Base-by-base conservation (phyloP, 2,888 invertebrate species). In the Julus scandinavius region DNA sequence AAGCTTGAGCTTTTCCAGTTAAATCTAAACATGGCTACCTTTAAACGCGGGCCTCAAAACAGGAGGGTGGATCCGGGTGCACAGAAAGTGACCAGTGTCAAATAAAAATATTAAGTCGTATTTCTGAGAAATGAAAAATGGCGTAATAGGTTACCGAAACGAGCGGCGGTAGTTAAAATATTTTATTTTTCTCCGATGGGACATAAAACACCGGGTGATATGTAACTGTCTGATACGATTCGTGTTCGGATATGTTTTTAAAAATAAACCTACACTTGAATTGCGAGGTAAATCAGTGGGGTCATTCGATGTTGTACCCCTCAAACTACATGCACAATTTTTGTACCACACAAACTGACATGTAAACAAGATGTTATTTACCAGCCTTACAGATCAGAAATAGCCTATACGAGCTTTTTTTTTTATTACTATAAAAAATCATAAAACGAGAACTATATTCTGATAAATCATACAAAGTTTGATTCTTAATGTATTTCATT, bases 91-190 rank as follows among this genome's bases (percentile, higher is more conserved):
- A 80, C 80, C 80, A 80, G 38, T 80, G 80, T 3, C 38, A 13
- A 38, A 29, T 38, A 72, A 29, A 80, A 38, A 38, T 20, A 80
- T 3, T 4, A 20, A 6, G 38, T 13, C 80, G 0, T 38, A 29
- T 38, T 80, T 80, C 38, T 80, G 38, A 80, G 80, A 80, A 80
- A 38, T 3, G 80, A 80, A 80, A 80, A 80, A 38, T 80, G 80
- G 80, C 9, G 80, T 20, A 38, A 80, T 38, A 80, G 38, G 80
- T 38, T 38, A 38, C 29, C 0, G 29, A 72, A 72, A 72, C 72
- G 29, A 63, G n/a, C 72, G 4, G 72, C 6, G 72, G 72, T 72
- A 72, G 29, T 72, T n/a, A 9, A 72, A 29, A n/a, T 45, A 5
- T 4, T 13, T 80, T 4, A 29, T 29, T 20, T 38, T 13, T 80